Evolutionary conservation across 2,797 vertebrate genomes (phyloP), one percentile per base, ranked within the genome.

Genomic region (Stomatorhinus walkeri): DNA sequence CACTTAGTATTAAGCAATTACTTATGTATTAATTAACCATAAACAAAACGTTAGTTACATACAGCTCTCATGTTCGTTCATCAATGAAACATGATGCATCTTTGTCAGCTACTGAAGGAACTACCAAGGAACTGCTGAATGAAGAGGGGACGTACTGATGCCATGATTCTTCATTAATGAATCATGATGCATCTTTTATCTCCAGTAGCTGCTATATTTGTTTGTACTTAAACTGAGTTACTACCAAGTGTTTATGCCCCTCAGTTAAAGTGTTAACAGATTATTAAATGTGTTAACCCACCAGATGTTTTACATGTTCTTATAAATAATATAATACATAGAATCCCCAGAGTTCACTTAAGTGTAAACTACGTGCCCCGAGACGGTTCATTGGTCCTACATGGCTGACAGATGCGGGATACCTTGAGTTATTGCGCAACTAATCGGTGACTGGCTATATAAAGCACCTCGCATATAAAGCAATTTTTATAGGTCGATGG

Each of bases 381-480:
- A 22, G 46, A 36, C 59, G 61, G 54, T 84, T 54, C 48, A n/a
- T 52, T 52, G 79, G 51, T 49, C 54, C 28, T 40, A 19, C 36
- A 32, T 59, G 12, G 14, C n/a, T 49, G 49, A 43, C 36, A 40
- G 43, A 85, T 61, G 40, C 54, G 8, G 85, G 59, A 89, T 90
- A 88, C 89, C 59, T 46, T 88, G 89, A 91, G 89, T 87, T 87
- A 90, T 88, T 79, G 89, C 86, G 81, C 48, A 89, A 28, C 85
- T 88, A 85, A 54, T 87, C 32, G 49, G 81, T 84, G 87, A 87
- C 94, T 49, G 48, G n/a, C 46, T 85, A 94, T 96, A 96, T 93
- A 96, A 95, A 91, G 91, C 88, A 91, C 19, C 87, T 88, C 89
- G 90, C 88, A 93, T 54, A 28, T 81, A 85, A 43, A 56, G n/a